A percentile compares a stretch with the other conserved stretches of the same genome.
Conservation (phyloP, 1,140 invertebrate genomes). For the Aphaenogaster ashmeadi region DNA sequence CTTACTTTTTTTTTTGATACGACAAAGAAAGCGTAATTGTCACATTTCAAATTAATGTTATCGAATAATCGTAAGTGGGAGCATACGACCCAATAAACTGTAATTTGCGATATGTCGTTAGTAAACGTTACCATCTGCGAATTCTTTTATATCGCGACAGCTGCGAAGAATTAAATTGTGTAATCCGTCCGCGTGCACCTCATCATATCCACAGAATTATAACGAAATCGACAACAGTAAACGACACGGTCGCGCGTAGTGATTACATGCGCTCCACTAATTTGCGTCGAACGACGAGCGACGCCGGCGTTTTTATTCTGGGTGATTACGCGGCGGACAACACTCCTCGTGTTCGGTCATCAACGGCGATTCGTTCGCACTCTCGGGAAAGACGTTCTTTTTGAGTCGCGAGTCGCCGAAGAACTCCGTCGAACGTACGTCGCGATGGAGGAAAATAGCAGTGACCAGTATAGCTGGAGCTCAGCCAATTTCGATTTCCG, state of each 20-base stretch:
- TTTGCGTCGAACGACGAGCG: background rate
- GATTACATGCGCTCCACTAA: constrained; percentile 10
- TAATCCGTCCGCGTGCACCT: background rate
- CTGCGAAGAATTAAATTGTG: constrained; percentile 10
- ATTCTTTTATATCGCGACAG: background rate
- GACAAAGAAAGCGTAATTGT: background rate
- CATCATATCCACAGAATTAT: constrained; percentile 14
- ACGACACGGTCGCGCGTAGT: background rate
- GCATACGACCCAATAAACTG: background rate
- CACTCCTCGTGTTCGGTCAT: constrained; percentile 14
- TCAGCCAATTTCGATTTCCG: constrained; percentile 67
- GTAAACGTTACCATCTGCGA: background rate
- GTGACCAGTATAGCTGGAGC: constrained; percentile 72
- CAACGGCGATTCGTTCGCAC: background rate
- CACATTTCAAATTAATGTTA: background rate
- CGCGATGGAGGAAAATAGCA: constrained; percentile 81
- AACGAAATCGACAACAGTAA: constrained; percentile 25
- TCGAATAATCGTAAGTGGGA: background rate
- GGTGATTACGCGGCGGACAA: constrained; percentile 2
- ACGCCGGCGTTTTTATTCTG: constrained; percentile 18
- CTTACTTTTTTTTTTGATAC: background rate
- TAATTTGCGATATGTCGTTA: background rate
- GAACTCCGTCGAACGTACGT: constrained; percentile 64
- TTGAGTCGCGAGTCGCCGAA: constrained; percentile 56
- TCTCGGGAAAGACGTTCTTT: constrained; percentile 50